Conservation (phyloP, 2,797 vertebrate species). For the Heteromormyrus szaboi region DNA sequence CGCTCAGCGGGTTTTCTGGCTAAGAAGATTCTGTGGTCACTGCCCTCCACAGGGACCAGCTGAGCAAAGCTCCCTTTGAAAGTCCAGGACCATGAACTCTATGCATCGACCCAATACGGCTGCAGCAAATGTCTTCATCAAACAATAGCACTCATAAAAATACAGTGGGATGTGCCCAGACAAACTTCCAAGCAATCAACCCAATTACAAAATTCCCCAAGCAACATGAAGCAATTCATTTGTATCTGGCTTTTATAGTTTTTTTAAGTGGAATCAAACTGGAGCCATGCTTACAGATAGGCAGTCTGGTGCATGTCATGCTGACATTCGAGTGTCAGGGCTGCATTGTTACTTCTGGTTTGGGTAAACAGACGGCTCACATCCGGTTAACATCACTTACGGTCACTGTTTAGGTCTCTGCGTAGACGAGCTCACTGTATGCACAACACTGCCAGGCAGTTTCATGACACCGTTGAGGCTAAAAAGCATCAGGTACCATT, state of each 20-base stretch:
- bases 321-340: neutral
- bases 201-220: conserved; percentile 6
- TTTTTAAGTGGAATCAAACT: conserved; percentile 4
- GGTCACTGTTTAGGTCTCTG: neutral
- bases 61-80: neutral
- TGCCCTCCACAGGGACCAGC: neutral
- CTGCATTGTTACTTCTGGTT: neutral
- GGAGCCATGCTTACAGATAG: neutral
- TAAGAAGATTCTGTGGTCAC: neutral
- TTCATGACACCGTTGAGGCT: neutral
- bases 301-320: neutral
- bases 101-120: neutral
- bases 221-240: neutral
- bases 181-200: conserved; percentile 1
- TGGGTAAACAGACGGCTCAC: neutral
- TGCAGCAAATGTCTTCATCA: neutral
- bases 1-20: neutral
- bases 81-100: neutral
- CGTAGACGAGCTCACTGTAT: neutral
- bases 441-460: neutral
- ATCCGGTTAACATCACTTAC: neutral
- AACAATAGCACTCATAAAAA: neutral
- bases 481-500: neutral
- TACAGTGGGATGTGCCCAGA: neutral
- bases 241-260: neutral